phyloP scores from a whole-genome alignment of 2,797 vertebrate species.

The Pteronotus mesoamericanus region DNA sequence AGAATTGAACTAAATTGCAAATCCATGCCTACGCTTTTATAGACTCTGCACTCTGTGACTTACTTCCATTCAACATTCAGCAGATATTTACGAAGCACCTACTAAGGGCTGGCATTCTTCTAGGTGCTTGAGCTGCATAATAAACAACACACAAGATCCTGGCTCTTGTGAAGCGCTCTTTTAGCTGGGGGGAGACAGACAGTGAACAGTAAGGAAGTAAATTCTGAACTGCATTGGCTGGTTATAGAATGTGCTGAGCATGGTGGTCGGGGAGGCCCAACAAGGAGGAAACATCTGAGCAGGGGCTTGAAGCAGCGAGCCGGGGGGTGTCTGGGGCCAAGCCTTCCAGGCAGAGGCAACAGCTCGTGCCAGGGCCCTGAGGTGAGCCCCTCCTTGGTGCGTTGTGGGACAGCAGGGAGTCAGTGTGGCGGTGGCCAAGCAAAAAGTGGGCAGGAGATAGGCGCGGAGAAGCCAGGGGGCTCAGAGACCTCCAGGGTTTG shows the following conservation, averaged over 20 bases:
- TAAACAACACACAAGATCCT: background rate
- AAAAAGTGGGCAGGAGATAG: background rate
- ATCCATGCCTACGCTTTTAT: background rate
- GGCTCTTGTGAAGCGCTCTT: background rate
- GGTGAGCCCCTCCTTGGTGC: background rate
- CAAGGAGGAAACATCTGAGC: background rate
- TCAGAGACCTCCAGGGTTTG: background rate
- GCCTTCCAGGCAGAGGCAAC: background rate
- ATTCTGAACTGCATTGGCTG: background rate
- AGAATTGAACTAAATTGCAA: background rate
- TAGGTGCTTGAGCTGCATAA: background rate
- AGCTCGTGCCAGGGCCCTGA: background rate
- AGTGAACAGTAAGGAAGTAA: background rate
- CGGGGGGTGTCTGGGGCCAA: background rate
- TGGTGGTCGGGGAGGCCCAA: background rate
- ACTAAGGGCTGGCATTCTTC: background rate
- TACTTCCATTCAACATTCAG: background rate
- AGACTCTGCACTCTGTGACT: background rate
- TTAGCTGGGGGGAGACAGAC: background rate
- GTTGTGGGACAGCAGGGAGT: background rate
- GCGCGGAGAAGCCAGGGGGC: background rate
- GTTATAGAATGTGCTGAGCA: background rate
- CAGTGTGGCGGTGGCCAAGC: background rate
- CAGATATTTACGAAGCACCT: background rate
- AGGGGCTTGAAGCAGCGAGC: background rate